phyloP scores from a whole-genome alignment of 2,888 invertebrate genomes.

The Drosophila meridionalis region DNA sequence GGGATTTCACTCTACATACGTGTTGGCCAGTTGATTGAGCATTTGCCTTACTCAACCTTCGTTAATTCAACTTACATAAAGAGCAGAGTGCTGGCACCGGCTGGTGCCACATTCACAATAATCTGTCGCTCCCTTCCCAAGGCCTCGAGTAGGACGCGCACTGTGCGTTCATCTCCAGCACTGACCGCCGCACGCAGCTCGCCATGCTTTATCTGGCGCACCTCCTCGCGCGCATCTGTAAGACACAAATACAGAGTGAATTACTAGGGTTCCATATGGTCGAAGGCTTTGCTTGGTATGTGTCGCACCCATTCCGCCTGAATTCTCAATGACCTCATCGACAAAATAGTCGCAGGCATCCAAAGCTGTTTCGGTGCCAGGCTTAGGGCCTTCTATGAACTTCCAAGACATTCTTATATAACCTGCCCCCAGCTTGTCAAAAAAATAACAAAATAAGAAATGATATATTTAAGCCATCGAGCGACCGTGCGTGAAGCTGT shows the following conservation, averaged over 20 bases:
- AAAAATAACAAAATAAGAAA: conserved; percentile 6
- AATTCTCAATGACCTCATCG: conserved; percentile 88
- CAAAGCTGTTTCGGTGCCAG: conserved; percentile 87
- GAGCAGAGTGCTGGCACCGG: conserved; percentile 94
- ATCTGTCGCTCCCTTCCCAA: conserved; percentile 89
- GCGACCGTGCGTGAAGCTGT: conserved; percentile 41
- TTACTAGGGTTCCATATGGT: conserved; percentile 25
- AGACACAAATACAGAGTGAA: background rate
- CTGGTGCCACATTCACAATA: conserved; percentile 94
- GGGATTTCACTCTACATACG: background rate
- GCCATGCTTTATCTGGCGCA: conserved; percentile 90
- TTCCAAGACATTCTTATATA: conserved; percentile 84
- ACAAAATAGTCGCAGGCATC: conserved; percentile 90
- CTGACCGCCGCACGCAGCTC: conserved; percentile 91
- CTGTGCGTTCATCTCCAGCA: conserved; percentile 89
- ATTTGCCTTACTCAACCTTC: background rate
- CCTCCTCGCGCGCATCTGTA: conserved; percentile 88
- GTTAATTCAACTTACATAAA: conserved; percentile 89
- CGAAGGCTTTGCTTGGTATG: background rate
- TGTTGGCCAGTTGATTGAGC: background rate
- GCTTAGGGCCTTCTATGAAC: conserved; percentile 83
- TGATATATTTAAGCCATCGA: conserved; percentile 41
- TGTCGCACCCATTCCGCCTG: conserved; percentile 85
- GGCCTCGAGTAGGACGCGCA: conserved; percentile 88
- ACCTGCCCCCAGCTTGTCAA: conserved; percentile 16